Conservation (phyloP, 2,113 vertebrate species). For the Smithornis capensis region DNA sequence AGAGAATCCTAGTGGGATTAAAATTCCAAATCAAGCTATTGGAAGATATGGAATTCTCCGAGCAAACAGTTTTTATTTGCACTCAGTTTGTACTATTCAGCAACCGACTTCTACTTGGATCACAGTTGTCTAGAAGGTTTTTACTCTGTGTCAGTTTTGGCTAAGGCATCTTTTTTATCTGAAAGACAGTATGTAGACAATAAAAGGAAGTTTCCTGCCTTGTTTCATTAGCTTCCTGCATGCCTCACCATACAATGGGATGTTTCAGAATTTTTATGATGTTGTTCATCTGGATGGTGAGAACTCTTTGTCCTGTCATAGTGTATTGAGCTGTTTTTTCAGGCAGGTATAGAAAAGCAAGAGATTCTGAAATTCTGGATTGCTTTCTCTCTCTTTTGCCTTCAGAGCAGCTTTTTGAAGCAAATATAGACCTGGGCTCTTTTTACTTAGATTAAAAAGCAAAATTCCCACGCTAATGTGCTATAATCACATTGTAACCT, state of each 20-base stretch:
- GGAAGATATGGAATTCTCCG: neutral
- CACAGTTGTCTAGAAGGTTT: neutral
- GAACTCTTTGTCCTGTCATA: neutral
- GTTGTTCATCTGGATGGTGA: neutral
- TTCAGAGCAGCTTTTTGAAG: neutral
- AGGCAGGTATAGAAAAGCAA: neutral
- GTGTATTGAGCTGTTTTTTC: neutral
- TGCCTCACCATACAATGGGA: too few species aligned
- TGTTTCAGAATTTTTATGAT: neutral
- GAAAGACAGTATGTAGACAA: neutral
- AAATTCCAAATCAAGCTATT: neutral
- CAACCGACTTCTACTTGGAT: neutral
- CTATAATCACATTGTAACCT: neutral
- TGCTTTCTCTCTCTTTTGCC: neutral
- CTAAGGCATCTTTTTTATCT: neutral
- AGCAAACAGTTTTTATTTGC: neutral
- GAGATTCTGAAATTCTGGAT: neutral
- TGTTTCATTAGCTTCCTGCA: neutral
- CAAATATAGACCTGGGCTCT: neutral
- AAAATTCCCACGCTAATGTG: neutral
- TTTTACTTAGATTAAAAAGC: neutral
- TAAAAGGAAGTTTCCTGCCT: neutral
- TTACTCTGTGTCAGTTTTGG: neutral
- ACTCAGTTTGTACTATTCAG: neutral
- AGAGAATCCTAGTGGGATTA: neutral